These are phyloP conservation scores for Esox masquinongy DNA, from an alignment of 2,797 vertebrate genomes.

Conservation along the genomic window DNA sequence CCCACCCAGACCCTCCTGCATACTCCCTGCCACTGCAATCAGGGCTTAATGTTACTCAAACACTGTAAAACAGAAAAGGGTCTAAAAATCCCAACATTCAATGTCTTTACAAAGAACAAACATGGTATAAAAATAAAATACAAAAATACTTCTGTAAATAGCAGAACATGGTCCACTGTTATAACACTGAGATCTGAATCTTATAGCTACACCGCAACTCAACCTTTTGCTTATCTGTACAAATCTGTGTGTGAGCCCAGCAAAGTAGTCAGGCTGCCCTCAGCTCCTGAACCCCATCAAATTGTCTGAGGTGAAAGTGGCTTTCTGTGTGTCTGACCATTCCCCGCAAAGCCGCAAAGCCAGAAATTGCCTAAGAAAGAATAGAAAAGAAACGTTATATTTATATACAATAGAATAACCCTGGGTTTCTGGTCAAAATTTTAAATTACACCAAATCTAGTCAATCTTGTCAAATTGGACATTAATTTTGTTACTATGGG, in stretches of 20 bases:
- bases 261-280: not conserved
- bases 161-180: not conserved
- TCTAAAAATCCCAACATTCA: constrained; percentile 4
- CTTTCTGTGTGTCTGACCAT: constrained; percentile 87
- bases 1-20: too few species aligned
- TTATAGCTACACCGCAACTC: not conserved
- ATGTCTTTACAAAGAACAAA: not conserved
- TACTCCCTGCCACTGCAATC: too few species aligned
- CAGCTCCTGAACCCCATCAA: constrained; percentile 70
- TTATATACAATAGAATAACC: not conserved
- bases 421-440: not conserved
- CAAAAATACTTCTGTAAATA: not conserved
- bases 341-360: constrained; percentile 82
- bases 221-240: constrained; percentile 2
- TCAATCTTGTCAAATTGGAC: not conserved
- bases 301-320: constrained; percentile 84
- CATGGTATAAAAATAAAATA: not conserved
- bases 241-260: not conserved
- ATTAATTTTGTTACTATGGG: not conserved
- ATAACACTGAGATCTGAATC: not conserved
- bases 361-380: constrained; percentile 67
- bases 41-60: not conserved
- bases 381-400: not conserved
- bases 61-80: not conserved
- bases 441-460: not conserved